phyloP scores from a whole-genome alignment of 2,113 vertebrate genomes.

The Thinocorus orbignyianus region DNA sequence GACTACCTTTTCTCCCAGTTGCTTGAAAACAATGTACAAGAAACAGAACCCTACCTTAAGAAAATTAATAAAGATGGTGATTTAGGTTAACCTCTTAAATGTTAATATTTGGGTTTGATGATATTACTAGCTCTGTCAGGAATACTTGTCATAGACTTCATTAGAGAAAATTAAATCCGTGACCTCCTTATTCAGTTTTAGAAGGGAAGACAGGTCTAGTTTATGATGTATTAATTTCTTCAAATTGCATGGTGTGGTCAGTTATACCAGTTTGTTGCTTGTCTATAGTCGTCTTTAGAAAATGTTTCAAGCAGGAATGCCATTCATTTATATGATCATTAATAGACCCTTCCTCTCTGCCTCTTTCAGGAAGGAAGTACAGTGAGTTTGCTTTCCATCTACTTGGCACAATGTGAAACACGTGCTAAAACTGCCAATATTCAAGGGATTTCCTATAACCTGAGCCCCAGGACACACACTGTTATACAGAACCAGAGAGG shows the following conservation, averaged over 20 bases:
- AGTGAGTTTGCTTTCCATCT: background rate
- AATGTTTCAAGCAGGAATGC: background rate
- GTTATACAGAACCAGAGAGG: background rate
- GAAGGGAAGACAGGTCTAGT: background rate
- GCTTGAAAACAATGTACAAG: background rate
- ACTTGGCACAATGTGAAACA: background rate
- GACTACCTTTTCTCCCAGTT: background rate
- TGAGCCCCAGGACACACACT: background rate
- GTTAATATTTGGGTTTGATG: background rate
- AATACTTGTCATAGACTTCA: background rate
- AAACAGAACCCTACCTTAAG: background rate
- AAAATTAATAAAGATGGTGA: background rate
- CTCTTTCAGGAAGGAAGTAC: background rate
- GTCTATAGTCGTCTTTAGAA: background rate
- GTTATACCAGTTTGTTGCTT: background rate
- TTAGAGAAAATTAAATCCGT: constrained; percentile 13
- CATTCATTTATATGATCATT: background rate
- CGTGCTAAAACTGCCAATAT: background rate
- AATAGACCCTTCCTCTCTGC: background rate
- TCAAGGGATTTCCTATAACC: background rate
- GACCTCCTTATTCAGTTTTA: background rate
- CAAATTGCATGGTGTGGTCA: background rate
- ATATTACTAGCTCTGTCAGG: background rate
- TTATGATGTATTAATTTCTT: background rate
- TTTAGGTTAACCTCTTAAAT: background rate